Conservation (phyloP, 2,797 vertebrate species). For the Corythornis leucogaster region DNA sequence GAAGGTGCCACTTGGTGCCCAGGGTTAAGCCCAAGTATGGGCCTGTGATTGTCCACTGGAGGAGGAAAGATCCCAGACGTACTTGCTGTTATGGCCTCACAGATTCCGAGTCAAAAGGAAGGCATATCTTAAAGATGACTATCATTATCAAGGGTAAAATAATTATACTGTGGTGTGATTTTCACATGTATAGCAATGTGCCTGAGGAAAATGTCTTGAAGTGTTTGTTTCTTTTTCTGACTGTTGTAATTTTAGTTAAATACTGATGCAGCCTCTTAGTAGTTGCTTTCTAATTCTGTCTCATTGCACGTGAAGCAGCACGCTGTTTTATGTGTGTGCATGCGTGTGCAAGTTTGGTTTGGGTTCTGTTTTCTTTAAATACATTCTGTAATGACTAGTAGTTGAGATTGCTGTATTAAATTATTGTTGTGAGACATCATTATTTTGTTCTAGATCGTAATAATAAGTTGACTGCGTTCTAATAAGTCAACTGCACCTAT, state of each 20-base stretch:
- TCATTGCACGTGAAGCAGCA: not conserved
- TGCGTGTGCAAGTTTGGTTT: not conserved
- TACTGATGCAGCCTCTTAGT: not conserved
- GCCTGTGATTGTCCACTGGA: not conserved
- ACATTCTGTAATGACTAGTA: not conserved
- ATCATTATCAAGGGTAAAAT: not conserved
- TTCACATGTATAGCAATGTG: not conserved
- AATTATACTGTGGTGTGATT: not conserved
- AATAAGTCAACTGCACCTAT: not conserved
- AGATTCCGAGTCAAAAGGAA: not conserved
- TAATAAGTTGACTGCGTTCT: not conserved
- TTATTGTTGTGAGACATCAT: not conserved
- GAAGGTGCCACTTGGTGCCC: not conserved
- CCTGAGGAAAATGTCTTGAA: not conserved
- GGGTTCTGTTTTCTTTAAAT: not conserved
- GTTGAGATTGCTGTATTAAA: not conserved
- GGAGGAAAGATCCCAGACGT: not conserved
- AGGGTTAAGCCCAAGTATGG: not conserved
- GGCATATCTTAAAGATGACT: not conserved
- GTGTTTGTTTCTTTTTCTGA: not conserved
- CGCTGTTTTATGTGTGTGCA: not conserved
- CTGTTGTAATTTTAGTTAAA: not conserved
- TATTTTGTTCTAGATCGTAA: constrained; percentile 9
- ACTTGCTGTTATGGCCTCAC: not conserved
- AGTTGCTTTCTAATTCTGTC: not conserved